phyloP scores from a whole-genome alignment of 2,113 vertebrate species.

The Lagenorhynchus albirostris region DNA sequence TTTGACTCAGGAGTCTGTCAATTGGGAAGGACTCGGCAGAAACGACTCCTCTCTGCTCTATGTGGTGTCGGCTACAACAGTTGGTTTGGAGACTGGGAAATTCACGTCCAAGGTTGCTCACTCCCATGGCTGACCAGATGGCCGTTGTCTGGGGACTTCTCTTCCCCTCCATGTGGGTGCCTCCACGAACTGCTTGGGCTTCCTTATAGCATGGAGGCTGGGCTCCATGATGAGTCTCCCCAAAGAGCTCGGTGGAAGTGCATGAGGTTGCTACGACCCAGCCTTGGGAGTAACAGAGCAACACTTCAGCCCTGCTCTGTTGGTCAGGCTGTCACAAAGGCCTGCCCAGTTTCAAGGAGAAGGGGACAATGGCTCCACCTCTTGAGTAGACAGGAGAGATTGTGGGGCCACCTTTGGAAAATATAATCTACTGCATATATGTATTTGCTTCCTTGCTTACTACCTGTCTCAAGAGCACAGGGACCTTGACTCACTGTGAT shows the following conservation, averaged over 20 bases:
- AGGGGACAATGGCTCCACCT: not conserved
- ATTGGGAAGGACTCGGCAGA: not conserved
- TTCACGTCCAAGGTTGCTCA: not conserved
- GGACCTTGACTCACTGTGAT: not conserved
- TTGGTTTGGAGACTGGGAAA: not conserved
- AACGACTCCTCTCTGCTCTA: not conserved
- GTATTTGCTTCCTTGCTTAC: not conserved
- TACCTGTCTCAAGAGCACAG: not conserved
- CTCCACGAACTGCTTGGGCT: not conserved
- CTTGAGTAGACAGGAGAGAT: too few species aligned
- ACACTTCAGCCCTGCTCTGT: not conserved
- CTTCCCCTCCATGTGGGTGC: not conserved
- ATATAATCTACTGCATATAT: rapidly evolving
- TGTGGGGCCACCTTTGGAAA: not conserved
- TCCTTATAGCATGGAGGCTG: not conserved
- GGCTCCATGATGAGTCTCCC: not conserved
- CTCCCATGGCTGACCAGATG: rapidly evolving
- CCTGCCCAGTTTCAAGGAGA: not conserved
- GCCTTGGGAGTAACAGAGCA: too few species aligned
- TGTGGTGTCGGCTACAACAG: rapidly evolving
- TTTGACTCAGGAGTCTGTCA: not conserved
- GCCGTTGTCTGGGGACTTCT: not conserved
- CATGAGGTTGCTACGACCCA: rapidly evolving
- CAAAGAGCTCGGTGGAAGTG: rapidly evolving
- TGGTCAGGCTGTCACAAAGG: not conserved